Conservation (phyloP, 2,797 vertebrate species). For the Thunnus albacares region DNA sequence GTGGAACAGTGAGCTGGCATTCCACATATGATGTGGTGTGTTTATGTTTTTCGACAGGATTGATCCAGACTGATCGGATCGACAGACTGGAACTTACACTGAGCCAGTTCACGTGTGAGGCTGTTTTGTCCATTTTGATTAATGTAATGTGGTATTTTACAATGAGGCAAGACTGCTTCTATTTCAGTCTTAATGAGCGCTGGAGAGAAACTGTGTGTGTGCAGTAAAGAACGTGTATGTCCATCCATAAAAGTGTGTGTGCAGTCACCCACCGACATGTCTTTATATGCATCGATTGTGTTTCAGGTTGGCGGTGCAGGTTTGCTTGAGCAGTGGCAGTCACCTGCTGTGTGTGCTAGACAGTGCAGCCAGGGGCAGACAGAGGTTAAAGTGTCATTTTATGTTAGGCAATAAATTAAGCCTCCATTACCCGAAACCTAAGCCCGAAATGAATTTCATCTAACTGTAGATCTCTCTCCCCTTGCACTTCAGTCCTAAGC, state of each 20-base stretch:
- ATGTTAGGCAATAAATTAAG: constrained; percentile 83
- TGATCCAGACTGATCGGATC: constrained; percentile 26
- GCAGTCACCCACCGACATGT: constrained; percentile 34
- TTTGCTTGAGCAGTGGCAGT: constrained; percentile 53
- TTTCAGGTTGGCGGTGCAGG: constrained; percentile 42
- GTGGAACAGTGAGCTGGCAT: constrained; percentile 3
- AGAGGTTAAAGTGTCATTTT: constrained; percentile 78
- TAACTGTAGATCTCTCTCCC: constrained; percentile 64
- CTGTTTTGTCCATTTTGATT: constrained; percentile 44
- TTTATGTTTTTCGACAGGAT: constrained; percentile 2
- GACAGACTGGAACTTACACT: constrained; percentile 9
- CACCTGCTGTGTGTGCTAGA: constrained; percentile 69
- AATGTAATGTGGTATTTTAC: constrained; percentile 40
- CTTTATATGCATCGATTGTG: constrained; percentile 37
- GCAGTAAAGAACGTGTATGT: constrained; percentile 28
- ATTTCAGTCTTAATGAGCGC: constrained; percentile 60
- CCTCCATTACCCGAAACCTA: constrained; percentile 81
- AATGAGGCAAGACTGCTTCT: constrained; percentile 37
- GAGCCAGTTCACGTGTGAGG: constrained; percentile 14
- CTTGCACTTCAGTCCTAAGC: constrained; percentile 49
- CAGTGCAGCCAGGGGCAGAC: constrained; percentile 63
- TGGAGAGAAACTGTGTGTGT: constrained; percentile 27
- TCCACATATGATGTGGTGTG: constrained; percentile 3
- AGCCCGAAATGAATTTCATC: constrained; percentile 79
- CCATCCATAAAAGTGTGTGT: constrained; percentile 38